These are phyloP conservation scores for Lycocerus yunnanus DNA, from an alignment of 2,888 invertebrate genomes.

Conservation along the genomic window DNA sequence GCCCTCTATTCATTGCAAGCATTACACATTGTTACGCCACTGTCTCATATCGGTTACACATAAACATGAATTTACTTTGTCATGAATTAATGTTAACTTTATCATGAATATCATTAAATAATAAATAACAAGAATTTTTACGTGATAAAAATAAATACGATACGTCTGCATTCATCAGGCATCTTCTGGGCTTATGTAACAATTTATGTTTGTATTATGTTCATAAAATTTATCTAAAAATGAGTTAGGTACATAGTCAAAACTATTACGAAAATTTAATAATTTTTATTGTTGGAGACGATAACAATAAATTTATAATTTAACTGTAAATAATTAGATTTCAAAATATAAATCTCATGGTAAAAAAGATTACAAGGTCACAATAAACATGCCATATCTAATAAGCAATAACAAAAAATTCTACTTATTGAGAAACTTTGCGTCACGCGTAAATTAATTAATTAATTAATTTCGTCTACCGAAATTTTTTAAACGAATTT, in stretches of 20 bases:
- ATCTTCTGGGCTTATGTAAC: background rate
- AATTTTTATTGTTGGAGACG: no score
- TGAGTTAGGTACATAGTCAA: no score
- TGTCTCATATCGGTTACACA: no score
- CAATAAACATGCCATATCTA: background rate
- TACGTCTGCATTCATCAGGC: background rate
- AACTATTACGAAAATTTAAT: background rate
- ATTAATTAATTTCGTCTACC: background rate
- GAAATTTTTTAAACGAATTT: background rate
- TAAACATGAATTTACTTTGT: no score
- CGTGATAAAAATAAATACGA: background rate
- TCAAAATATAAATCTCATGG: background rate
- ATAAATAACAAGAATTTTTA: no score
- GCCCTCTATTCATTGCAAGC: background rate
- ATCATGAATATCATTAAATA: no score
- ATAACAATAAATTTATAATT: background rate
- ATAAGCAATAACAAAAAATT: background rate
- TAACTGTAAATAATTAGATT: background rate
- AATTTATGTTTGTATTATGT: background rate
- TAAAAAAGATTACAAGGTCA: background rate
- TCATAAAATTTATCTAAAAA: background rate
- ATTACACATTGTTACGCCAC: background rate
- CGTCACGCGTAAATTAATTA: background rate
- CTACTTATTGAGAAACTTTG: background rate
- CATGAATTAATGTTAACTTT: no score